Evolutionary conservation across 2,113 vertebrate genomes (phyloP), one percentile per base, ranked within the genome.

Genomic region (Rousettus leschenaultii): DNA sequence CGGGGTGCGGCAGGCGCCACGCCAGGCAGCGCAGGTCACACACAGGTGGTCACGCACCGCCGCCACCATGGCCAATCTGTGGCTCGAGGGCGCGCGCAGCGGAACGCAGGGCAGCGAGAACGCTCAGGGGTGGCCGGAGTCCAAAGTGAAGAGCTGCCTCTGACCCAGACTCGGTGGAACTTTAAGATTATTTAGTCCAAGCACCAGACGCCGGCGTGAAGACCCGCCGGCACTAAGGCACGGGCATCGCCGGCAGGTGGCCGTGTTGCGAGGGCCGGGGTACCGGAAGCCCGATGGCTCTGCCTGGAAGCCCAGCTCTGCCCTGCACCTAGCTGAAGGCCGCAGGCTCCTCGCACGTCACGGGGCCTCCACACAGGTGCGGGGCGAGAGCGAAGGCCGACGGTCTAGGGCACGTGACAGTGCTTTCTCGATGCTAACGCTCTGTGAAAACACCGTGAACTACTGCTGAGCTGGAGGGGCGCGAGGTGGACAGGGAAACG

Each of bases 31-130:
- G 3, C 28, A 24, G 61, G 18, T 3, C 51, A 15, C 11, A 45
- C 51, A 15, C 11, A 45, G 35, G 48, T 1, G 12, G 21, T 4
- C 4, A 21, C 51, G 21, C 3, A 7, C 0, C 2, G 53, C 65
- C 0, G 24, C 3, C 0, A 15, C 0, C 35, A 22, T 0, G 0
- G 1, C 0, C 0, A 1, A 26, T 21, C 0, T 24, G 66, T 55
- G 10, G 2, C 45, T 40, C 6, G 78, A 68, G 38, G 38, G 22
- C 1, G 4, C 3, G 51, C 2, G 2, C 40, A 6, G 0, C 0
- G 1, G 10, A 3, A 55, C 5, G 6, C 6, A 43, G 40, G 19
- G 26, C 55, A 12, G 66, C n/a, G 51, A 16, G 2, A 6, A 18
- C 0, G 3, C 28, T 10, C 12, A 35, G 43, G n/a, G 71, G 14